Base-by-base conservation (phyloP, 2,113 vertebrate species). In the Marmota flaviventris region DNA sequence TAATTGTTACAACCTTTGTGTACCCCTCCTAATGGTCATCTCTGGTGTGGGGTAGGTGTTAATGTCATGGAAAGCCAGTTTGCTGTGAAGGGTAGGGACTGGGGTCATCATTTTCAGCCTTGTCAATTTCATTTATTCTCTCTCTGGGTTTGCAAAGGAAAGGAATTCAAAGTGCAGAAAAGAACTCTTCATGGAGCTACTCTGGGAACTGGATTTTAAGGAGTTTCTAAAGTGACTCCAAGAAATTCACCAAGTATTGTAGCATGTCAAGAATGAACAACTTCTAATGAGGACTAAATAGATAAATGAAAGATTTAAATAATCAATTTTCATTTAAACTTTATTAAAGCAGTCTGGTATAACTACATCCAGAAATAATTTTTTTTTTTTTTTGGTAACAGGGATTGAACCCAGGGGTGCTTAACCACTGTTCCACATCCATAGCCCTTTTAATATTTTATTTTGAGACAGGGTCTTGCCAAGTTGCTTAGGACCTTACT, bases 271-370 rank as follows among this genome's bases (percentile, higher is more conserved):
- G 58, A 79, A 83, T 37, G 81, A 65, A 12, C 29, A 90, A 16
- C 91, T 53, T 83, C 24, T 92, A 91, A 53, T 69, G 63, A 97
- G 84, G 39, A 79, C 91, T 75, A 69, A 67, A 83, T 82, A 92
- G 81, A 76, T 83, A 86, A 90, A 11, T 39, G 29, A 86, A 86
- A 93, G 42, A 85, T n/a, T 87, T 92, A 88, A 94, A 78, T 96
- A 53, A 85, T 96, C 39, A 58, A 0, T 85, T 91, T 94, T 93
- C 42, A 91, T 84, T 81, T 88, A 76, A 84, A 34, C 34, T 91
- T 69, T 93, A 58, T 88, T 69, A 81, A 93, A 85, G 17, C 20
- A 58, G 27, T 37, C 48, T 67, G 56, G 45, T 87, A 70, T 32
- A 61, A 89, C 85, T 76, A 22, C 8, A 69, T 16, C 25, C 22